Conservation (phyloP, 2,113 vertebrate species). For the Pandion haliaetus region DNA sequence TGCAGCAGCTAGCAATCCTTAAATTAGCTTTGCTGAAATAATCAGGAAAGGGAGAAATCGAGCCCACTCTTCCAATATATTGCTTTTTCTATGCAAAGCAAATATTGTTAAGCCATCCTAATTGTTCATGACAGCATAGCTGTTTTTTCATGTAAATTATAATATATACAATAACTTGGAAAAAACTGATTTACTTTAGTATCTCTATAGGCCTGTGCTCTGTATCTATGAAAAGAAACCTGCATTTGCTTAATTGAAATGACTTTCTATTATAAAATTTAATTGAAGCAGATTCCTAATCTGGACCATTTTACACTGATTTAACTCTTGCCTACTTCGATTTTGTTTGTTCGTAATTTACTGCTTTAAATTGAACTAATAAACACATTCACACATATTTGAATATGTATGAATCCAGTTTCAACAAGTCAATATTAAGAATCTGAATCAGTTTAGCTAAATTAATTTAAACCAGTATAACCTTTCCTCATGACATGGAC, state of each 20-base stretch:
- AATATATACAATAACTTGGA: neutral
- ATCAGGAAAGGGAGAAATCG: neutral
- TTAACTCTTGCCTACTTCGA: constrained; percentile 3
- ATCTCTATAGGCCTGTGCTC: neutral
- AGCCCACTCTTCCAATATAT: neutral
- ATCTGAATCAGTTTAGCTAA: neutral
- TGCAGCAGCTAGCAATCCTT: neutral
- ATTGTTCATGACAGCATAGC: neutral
- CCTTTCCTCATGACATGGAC: neutral
- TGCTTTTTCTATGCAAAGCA: neutral
- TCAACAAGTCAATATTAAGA: neutral
- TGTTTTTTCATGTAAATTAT: neutral
- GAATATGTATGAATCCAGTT: neutral
- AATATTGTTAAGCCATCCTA: neutral
- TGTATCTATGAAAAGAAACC: neutral
- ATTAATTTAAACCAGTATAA: neutral
- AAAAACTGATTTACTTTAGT: neutral
- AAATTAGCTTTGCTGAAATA: neutral
- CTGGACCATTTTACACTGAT: neutral
- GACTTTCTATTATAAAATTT: neutral
- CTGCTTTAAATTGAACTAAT: neutral
- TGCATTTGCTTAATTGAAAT: neutral
- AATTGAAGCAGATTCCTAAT: neutral
- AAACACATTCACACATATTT: neutral
- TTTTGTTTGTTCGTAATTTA: neutral